Evolutionary conservation across 2,888 invertebrate species (phyloP), one percentile per base, ranked within the genome.

Genomic region (Halocaridina rubra): DNA sequence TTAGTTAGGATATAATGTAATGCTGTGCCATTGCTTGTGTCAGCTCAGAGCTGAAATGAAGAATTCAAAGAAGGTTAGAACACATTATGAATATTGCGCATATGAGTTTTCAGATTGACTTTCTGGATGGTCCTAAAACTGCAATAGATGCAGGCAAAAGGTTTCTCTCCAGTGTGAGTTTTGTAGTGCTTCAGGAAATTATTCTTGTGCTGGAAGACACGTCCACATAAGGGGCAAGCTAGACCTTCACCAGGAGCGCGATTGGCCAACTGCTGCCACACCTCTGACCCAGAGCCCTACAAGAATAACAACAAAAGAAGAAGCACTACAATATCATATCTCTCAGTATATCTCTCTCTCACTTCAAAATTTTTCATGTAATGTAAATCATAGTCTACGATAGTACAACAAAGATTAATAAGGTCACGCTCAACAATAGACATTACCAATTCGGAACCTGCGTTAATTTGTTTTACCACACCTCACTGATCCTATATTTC

Each of bases 121-220:
- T 84, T 86, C 76, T 86, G 86, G 30, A 76, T 75, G 61, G 86
- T 82, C 30, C 82, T 75, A 67, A 79, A 86, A 39, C 33, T 29
- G 76, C 86, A 86, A 76, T 80, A 59, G 39, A 10, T 46, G 53
- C 87, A 87, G 32, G 10, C 24, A 81, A 76, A 81, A 30, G 84
- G 84, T 39, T 85, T 85, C 79, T 87, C 87, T 69, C 87, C 87
- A 0, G 87, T 87, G 76, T 87, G 87, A 22, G 84, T 86, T 30
- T 61, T 77, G 78, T 67, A 81, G 75, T 86, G 86, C 64, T 86
- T 86, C 30, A 57, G 32, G 74, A 81, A 86, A 59, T 86, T 84
- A 81, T 84, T 84, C 75, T 86, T 86, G 81, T 86, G 86, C 24
- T 71, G 72, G 33, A 86, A 86, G 24, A 53, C 27, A 67, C 77